Conservation (phyloP, 2,797 vertebrate genomes). For the Gadopsis marmoratus region DNA sequence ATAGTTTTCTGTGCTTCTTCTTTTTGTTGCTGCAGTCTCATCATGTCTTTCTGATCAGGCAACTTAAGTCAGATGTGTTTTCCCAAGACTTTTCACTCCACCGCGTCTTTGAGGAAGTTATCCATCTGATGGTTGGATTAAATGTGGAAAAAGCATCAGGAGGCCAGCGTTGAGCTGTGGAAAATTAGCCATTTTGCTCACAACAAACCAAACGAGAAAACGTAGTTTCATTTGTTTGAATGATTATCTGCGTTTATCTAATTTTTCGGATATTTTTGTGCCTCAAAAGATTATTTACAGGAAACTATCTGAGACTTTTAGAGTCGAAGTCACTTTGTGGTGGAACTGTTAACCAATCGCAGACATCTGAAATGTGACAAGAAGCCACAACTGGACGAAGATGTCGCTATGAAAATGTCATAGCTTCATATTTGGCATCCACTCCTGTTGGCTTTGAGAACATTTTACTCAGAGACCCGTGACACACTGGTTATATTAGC, state of each 20-base stretch:
- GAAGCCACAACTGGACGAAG: too few species aligned
- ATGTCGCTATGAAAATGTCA: too few species aligned
- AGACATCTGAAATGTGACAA: too few species aligned
- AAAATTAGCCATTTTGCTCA: conserved; percentile 27
- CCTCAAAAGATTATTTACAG: too few species aligned
- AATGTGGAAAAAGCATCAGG: neutral
- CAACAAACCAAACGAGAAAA: conserved; percentile 40
- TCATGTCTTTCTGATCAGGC: neutral
- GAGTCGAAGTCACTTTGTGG: too few species aligned
- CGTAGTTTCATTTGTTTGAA: conserved; percentile 2
- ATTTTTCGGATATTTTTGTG: too few species aligned
- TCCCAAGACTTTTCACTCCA: neutral
- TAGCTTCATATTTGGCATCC: too few species aligned
- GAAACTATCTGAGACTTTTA: too few species aligned
- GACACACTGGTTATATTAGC: neutral
- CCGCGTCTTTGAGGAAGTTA: neutral
- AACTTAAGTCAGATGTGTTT: neutral
- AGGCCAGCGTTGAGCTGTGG: neutral
- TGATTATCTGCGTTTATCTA: conserved; percentile 13
- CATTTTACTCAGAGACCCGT: neutral
- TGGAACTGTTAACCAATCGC: too few species aligned
- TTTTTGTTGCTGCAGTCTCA: neutral
- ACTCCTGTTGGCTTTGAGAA: too few species aligned
- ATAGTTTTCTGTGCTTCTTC: too few species aligned
- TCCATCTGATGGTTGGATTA: conserved; percentile 7